Percentiles rank a stretch among this genome's conserved stretches.
These are phyloP conservation scores for Drosophila mettleri DNA, from an alignment of 2,888 invertebrate species.

Conservation along the genomic window DNA sequence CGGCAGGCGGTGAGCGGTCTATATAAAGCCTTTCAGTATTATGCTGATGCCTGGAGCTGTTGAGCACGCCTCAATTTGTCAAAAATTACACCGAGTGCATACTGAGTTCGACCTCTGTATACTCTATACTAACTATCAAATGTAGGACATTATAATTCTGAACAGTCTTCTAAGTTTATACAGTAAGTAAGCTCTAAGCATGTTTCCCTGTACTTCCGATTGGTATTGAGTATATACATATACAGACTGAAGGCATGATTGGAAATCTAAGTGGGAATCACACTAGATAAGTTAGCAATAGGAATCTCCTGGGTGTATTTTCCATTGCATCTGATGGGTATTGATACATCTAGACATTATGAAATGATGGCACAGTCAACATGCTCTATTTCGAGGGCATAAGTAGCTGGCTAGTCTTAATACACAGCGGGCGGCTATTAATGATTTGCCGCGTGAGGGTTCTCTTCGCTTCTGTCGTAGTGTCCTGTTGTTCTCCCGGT, in stretches of 20 bases:
- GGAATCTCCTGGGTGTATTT: no score
- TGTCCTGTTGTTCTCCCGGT: neutral
- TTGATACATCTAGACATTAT: neutral
- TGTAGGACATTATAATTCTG: no score
- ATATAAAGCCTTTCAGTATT: constrained; percentile 23
- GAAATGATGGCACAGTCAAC: neutral
- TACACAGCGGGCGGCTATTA: constrained; percentile 80
- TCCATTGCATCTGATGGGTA: no score
- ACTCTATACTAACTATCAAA: no score
- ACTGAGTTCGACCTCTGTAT: constrained; percentile 12
- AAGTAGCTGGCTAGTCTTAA: constrained; percentile 39
- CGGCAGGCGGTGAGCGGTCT: constrained; percentile 11
- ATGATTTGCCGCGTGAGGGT: constrained; percentile 64
- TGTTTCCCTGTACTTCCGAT: no score
- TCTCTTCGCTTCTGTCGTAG: constrained; percentile 28
- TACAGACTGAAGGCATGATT: no score
- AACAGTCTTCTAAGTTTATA: no score
- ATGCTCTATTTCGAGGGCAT: constrained; percentile 12
- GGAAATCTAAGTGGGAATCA: no score
- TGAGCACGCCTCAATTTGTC: constrained; percentile 20
- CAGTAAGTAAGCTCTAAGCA: no score
- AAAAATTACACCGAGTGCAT: constrained; percentile 3
- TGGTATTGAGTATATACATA: no score
- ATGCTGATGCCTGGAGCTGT: neutral
- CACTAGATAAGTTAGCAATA: no score